Base-by-base conservation (phyloP, 1,140 invertebrate species). In the Dreissena rostriformis region DNA sequence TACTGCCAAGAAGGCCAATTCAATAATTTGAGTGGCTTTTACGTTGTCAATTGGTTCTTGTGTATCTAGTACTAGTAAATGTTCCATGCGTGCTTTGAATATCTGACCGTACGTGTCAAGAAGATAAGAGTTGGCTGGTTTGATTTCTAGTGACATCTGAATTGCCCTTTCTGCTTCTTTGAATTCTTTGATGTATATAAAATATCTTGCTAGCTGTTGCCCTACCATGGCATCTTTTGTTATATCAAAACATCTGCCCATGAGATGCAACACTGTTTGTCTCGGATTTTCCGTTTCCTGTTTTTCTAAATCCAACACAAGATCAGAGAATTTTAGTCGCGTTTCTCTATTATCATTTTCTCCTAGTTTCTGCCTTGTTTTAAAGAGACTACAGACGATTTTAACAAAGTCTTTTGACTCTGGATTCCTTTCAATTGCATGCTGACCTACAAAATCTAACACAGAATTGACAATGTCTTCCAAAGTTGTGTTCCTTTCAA, bases 191-290 rank as follows among this genome's bases (percentile, higher is more conserved):
- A 72, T 80, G 49, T 80, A 68, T 15, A 71, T 71, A 63, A 57
- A 29, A 28, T 57, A 80, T 14, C 78, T 53, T n/a, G 78, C 78
- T 19, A 80, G 53, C 28, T 80, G 78, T 72, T 80, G 78, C 4
- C 78, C 78, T 17, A 80, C 78, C 67, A 80, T 71, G 28, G 78
- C 67, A 49, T 80, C 78, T 49, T 80, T 53, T 39, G 78, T 80
- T 39, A 80, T 72, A 15, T 71, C 68, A 71, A 80, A 71, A 72
- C 78, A 80, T 19, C 78, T 65, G 15, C 71, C 24, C 55, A 72
- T 72, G 10, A 52, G 51, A 17, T 67, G 14, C 17, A 72, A 15
- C 28, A 80, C 78, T 14, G 29, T 61, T 39, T 71, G 24, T 8
- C 12, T n/a, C 22, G 51, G 51, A 26, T 15, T 80, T 7, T 61